Conservation (phyloP, 1,140 invertebrate genomes). For the Eciton burchellii region DNA sequence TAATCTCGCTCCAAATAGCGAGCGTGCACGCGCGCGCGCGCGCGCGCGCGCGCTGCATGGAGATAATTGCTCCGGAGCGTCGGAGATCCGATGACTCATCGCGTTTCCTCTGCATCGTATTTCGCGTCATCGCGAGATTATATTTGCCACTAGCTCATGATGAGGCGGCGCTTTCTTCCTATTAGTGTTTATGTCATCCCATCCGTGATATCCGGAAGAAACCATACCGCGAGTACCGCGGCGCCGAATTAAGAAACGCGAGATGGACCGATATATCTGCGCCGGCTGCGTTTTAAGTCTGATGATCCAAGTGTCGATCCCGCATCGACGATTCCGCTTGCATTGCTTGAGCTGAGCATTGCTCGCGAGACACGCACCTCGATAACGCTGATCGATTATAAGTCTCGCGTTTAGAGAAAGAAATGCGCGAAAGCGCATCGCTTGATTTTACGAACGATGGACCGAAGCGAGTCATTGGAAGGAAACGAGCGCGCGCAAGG, state of each 20-base stretch:
- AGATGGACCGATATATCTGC: slow-evolving; percentile 12
- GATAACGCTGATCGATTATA: too few relatives aligned
- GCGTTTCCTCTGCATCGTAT: slow-evolving; percentile 26
- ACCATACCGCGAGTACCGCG: not conserved
- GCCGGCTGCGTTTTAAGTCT: slow-evolving; percentile 17
- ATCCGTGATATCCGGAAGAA: slow-evolving; percentile 24
- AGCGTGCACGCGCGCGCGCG: too few relatives aligned
- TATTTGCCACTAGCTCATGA: slow-evolving; percentile 35
- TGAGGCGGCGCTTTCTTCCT: slow-evolving; percentile 36
- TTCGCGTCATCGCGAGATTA: slow-evolving; percentile 24
- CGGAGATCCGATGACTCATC: slow-evolving; percentile 31
- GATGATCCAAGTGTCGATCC: too few relatives aligned
- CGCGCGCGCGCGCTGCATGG: too few relatives aligned
- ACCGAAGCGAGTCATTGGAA: too few relatives aligned
- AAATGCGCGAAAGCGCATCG: too few relatives aligned
- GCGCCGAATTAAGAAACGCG: slow-evolving; percentile 33
- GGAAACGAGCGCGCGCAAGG: not conserved
- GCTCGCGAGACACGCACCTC: too few relatives aligned
- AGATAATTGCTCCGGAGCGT: slow-evolving; percentile 21
- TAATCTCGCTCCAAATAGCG: not conserved
- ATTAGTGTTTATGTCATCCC: slow-evolving; percentile 16
- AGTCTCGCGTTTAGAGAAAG: too few relatives aligned
- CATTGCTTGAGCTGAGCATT: too few relatives aligned
- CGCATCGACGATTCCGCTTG: not conserved
- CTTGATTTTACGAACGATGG: too few relatives aligned